Evolutionary conservation across 1,140 invertebrate species (phyloP), one percentile per base, ranked within the genome.

Genomic region (Oryzaephilus surinamensis): DNA sequence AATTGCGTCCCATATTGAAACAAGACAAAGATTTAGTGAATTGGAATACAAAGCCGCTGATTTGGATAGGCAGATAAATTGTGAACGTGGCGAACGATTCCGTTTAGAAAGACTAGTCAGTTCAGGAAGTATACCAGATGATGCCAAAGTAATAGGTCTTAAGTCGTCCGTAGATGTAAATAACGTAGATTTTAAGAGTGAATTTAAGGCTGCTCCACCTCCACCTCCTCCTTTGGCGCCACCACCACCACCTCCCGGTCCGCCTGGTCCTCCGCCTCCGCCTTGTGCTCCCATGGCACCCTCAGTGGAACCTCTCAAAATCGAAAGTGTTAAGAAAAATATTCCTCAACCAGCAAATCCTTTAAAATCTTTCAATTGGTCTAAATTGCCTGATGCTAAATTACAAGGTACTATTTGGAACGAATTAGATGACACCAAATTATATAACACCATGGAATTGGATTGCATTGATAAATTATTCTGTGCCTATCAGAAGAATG

Each of bases 291-390:
- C 70, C 13, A 46, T 71, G 45, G 68, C 70, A 23, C 74, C 75
- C 7, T 67, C 71, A 11, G 69, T 73, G 2, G 69, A 46, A 38
- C 75, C 75, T 10, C 63, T 73, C 20, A 62, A 70, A 30, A 45
- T 52, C 2, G 69, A 73, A 32, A 55, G 66, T 30, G 67, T 69
- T 20, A 74, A 74, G 47, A 85, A 86, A 57, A 81, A 86, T 49
- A 79, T 88, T 38, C 92, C 91, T 45, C 85, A 92, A 53, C 85
- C 94, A 4, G 78, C 81, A 12, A 88, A 89, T 65, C 88, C 92
- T 0, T 66, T 97, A 2, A 97, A 97, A 62, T 93, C 91, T 16
- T 94, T 97, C 66, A 98, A 98, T 64, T 98, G 95, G 93, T 87
- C 86, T 5, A 95, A 95, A 55, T 69, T 97, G 44, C 84, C 90